These are phyloP conservation scores for Chelon auratus DNA, from an alignment of 2,797 vertebrate genomes.

Conservation along the genomic window DNA sequence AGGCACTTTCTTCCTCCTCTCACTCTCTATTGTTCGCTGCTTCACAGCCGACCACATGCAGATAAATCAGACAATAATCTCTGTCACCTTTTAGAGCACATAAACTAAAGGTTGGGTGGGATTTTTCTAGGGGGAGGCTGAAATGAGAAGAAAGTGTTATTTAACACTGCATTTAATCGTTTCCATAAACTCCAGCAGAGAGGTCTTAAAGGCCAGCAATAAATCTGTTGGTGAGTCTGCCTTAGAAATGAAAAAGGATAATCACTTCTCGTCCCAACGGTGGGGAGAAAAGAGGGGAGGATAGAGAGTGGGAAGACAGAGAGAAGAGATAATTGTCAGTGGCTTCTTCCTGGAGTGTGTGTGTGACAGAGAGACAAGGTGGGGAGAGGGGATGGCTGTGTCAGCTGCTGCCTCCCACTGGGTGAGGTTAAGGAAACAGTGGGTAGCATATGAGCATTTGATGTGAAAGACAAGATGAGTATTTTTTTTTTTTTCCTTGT, in stretches of 20 bases:
- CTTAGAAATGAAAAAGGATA: conserved; percentile 66
- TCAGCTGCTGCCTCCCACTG: conserved; percentile 63
- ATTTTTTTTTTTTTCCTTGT: conserved; percentile 8
- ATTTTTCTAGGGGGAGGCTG: conserved; percentile 36
- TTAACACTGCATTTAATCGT: conserved; percentile 74
- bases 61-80: conserved; percentile 29
- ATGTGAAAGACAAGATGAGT: conserved; percentile 52
- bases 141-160: conserved; percentile 57
- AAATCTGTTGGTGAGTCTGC: conserved; percentile 74
- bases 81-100: conserved; percentile 43
- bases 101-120: conserved; percentile 32
- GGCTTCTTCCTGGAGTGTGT: conserved; percentile 55
- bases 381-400: conserved; percentile 47
- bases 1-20: conserved; percentile 62
- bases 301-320: conserved; percentile 36
- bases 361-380: conserved; percentile 46
- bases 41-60: conserved; percentile 44
- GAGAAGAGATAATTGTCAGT: conserved; percentile 53
- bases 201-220: conserved; percentile 64
- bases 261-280: conserved; percentile 55
- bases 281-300: conserved; percentile 44
- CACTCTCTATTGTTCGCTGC: conserved; percentile 17
- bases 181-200: conserved; percentile 68
- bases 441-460: conserved; percentile 60
- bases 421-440: conserved; percentile 56